Percentiles rank a stretch among this genome's conserved stretches.
phyloP scores from a whole-genome alignment of 2,888 invertebrate species.

The Idaea straminata region DNA sequence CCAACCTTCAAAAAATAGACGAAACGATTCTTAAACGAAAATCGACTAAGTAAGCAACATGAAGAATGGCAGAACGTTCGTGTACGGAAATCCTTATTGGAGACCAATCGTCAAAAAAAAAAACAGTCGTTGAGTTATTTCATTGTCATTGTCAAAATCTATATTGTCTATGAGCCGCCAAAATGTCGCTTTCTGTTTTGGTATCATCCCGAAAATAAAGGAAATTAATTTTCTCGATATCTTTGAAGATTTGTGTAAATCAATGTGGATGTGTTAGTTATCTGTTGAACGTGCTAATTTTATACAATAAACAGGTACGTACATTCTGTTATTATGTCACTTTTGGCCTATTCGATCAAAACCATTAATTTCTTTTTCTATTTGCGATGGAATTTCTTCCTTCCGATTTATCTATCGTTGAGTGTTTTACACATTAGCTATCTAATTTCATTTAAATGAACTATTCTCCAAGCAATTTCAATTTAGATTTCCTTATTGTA shows the following conservation, averaged over 20 bases:
- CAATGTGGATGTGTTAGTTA: constrained; percentile 31
- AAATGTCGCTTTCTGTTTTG: constrained; percentile 78
- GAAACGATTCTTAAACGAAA: too few species aligned
- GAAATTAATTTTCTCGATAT: constrained; percentile 60
- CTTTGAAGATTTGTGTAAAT: constrained; percentile 45
- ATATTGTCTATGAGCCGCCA: constrained; percentile 53
- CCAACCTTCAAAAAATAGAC: too few species aligned
- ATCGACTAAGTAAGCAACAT: too few species aligned
- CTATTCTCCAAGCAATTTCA: background rate
- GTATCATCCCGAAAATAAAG: constrained; percentile 63
- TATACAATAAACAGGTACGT: constrained; percentile 25
- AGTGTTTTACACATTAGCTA: background rate
- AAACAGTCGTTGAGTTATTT: background rate
- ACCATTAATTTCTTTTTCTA: constrained; percentile 9
- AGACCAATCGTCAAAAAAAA: too few species aligned
- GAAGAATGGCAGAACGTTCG: too few species aligned
- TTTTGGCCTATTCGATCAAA: background rate
- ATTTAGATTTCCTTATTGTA: background rate
- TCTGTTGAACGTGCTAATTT: constrained; percentile 17
- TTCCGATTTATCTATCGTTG: constrained; percentile 8
- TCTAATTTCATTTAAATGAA: background rate
- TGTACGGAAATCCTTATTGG: too few species aligned
- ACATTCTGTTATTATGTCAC: constrained; percentile 20
- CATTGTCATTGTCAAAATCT: constrained; percentile 7
- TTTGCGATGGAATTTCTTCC: constrained; percentile 18